Percentiles rank a stretch among this genome's conserved stretches.
Conservation (phyloP, 2,797 vertebrate genomes). For the Periparus ater region DNA sequence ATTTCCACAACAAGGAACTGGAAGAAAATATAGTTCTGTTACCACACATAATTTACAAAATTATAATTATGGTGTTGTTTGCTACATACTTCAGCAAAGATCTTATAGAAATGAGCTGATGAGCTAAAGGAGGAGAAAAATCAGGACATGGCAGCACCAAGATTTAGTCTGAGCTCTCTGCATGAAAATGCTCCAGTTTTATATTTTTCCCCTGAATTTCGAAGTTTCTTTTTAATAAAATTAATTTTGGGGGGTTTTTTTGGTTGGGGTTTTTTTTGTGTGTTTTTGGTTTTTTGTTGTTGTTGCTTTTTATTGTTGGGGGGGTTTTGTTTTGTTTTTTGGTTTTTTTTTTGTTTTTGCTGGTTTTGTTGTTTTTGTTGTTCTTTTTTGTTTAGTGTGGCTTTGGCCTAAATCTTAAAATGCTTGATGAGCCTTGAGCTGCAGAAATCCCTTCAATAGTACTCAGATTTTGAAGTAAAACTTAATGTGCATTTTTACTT, state of each 20-base stretch:
- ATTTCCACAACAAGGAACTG: neutral
- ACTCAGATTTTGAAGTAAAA: slow-evolving; percentile 64
- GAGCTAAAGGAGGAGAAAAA: neutral
- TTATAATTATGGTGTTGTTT: slow-evolving; percentile 21
- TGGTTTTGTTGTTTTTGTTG: no score
- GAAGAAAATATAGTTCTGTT: neutral
- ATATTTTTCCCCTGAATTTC: neutral
- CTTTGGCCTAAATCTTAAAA: slow-evolving; percentile 32
- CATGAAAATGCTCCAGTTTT: neutral
- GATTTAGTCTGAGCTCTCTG: neutral
- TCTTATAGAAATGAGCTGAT: neutral
- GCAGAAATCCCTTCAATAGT: slow-evolving; percentile 10
- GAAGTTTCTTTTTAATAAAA: neutral
- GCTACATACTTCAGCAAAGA: neutral
- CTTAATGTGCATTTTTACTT: slow-evolving; percentile 49
- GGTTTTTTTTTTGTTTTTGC: no score
- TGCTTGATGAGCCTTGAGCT: slow-evolving; percentile 4
- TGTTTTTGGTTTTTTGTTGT: neutral
- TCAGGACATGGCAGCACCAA: neutral
- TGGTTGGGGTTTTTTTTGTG: neutral
- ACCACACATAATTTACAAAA: slow-evolving; percentile 20
- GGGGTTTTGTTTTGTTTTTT: no score
- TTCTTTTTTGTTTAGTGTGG: neutral
- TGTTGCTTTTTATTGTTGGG: neutral
- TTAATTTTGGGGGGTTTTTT: neutral